Conservation (phyloP, 2,113 vertebrate genomes). For the Arenaria interpres region DNA sequence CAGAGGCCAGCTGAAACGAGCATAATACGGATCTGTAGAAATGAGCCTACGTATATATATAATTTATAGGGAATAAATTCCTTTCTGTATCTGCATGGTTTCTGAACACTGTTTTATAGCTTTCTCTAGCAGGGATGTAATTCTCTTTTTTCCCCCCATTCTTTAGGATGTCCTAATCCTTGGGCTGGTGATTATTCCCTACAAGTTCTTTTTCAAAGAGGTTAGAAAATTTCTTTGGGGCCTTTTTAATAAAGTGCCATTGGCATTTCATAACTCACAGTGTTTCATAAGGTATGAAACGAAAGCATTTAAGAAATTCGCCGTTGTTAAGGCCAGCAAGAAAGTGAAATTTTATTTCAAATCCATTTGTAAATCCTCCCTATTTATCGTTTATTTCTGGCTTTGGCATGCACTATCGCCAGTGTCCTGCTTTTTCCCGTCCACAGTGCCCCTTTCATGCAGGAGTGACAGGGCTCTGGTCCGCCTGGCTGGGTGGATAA, state of each 20-base stretch:
- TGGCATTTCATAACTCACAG: not conserved
- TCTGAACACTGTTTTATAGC: not conserved
- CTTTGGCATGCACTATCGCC: not conserved
- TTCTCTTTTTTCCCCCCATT: not conserved
- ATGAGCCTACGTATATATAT: not conserved
- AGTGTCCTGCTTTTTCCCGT: not conserved
- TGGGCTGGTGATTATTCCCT: not conserved
- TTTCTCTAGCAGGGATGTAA: not conserved
- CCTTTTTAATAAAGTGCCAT: not conserved
- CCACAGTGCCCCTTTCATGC: not conserved
- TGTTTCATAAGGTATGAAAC: not conserved
- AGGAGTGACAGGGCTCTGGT: not conserved
- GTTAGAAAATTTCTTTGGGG: not conserved
- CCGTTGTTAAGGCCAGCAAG: not conserved
- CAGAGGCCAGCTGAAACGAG: not conserved
- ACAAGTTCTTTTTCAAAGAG: not conserved
- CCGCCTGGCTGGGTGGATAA: not conserved
- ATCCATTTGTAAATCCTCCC: not conserved
- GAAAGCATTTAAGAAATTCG: not conserved
- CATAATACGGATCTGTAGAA: not conserved
- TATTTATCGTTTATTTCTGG: not conserved
- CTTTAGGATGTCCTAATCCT: slow-evolving; percentile 17
- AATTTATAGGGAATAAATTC: slow-evolving; percentile 32
- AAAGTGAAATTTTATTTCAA: not conserved
- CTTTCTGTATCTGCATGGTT: slow-evolving; percentile 4